Evolutionary conservation across 2,888 invertebrate species (phyloP).

Genomic region (Cosmia pyralina): DNA sequence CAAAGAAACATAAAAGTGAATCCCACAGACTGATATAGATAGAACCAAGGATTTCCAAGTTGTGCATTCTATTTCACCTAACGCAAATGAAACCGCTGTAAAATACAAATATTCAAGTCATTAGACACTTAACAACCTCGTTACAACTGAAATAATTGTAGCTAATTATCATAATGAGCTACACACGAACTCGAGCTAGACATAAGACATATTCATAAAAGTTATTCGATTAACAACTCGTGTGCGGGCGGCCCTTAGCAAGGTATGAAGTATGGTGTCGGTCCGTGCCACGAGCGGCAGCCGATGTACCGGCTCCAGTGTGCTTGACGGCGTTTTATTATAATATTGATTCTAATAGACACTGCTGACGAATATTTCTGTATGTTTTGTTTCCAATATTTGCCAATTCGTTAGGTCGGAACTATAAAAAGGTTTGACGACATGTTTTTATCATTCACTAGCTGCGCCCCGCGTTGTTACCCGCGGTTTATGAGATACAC

Average conservation of each 20-base stretch:
- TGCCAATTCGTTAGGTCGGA: neutral
- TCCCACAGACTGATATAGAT: neutral
- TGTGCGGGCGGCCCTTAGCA: conserved; percentile 56
- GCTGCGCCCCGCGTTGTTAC: no score
- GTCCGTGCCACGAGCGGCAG: conserved; percentile 67
- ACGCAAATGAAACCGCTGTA: neutral
- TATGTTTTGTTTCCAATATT: neutral
- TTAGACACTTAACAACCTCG: conserved; percentile 19
- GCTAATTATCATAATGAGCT: conserved; percentile 46
- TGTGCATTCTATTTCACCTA: neutral
- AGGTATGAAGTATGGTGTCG: conserved; percentile 77
- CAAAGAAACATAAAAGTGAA: neutral
- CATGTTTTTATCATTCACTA: neutral
- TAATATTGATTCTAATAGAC: conserved; percentile 63
- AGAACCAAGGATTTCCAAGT: neutral
- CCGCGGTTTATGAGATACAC: no score
- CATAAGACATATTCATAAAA: conserved; percentile 60
- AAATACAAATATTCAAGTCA: conserved; percentile 6
- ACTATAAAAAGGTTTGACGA: neutral
- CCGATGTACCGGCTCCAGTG: conserved; percentile 31
- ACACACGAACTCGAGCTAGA: conserved; percentile 51
- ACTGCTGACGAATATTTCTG: conserved; percentile 14
- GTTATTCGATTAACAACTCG: conserved; percentile 58
- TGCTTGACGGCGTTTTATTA: conserved; percentile 57
- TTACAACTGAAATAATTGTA: conserved; percentile 20